Base-by-base conservation (phyloP, 2,797 vertebrate genomes). In the Botia kubotai region DNA sequence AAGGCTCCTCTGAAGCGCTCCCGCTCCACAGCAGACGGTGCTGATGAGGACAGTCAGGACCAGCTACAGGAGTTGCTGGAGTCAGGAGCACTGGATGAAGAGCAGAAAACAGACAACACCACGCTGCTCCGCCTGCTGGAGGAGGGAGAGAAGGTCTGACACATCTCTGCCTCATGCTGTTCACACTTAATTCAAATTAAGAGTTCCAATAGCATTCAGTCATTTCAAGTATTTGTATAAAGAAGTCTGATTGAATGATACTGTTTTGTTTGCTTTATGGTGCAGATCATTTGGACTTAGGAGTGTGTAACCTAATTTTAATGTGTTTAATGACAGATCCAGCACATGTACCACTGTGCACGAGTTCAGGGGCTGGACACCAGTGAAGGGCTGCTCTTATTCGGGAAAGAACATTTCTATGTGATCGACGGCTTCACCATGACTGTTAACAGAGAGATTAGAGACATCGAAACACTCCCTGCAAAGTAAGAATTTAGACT, bases 391-490 rank as follows among this genome's bases (percentile, higher is more conserved):
- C 94, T 99, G 36, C 97, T 99, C 13, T 96, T 99, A 4, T 99
- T 99, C 74, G 98, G 98, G 2, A 99, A 99, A 86, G 98, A 99
- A 52, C 98, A 99, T 88, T 99, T 99, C 90, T 99, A 99, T 0
- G 98, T 99, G 82, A 99, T 99, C 14, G 98, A 99, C 1, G 98
- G 98, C 50, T 99, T 97, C 92, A 99, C 98, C 82, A 97, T 99
- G 97, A 99, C 98, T 0, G 93, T 96, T 67, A 97, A 95, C 87
- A 93, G 98, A 60, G 98, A 99, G 92, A 99, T 99, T 87, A 89
- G 98, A 80, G 98, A 99, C 90, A 99, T 99, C 55, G 98, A 99
- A 91, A 99, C 97, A 0, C 93, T 99, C 72, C 96, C 98, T 46
- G 92, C 95, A 14, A 97, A 98, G 98, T 99, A 94, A 91, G 96